These are phyloP conservation scores for Maniola jurtina DNA, from an alignment of 1,140 invertebrate species.

Conservation along the genomic window DNA sequence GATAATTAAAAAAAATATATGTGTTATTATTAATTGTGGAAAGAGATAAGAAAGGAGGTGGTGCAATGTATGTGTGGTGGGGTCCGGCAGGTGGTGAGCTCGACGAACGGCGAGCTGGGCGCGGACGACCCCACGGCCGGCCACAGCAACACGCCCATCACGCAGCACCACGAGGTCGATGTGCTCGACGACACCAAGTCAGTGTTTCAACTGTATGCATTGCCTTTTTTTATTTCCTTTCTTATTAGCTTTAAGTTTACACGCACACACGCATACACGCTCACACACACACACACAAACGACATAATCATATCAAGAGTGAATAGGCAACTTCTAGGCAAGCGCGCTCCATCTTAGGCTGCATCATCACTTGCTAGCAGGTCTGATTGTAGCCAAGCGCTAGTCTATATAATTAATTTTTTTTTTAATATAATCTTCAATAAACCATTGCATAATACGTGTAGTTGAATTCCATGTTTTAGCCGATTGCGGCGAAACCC, in stretches of 20 bases:
- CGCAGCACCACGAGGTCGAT: slow-evolving; percentile 93
- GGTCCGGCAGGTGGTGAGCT: slow-evolving; percentile 92
- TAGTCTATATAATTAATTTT: no score
- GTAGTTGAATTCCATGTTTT: no score
- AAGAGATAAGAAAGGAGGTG: not conserved
- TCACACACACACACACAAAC: not conserved
- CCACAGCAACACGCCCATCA: slow-evolving; percentile 97
- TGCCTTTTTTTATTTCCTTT: slow-evolving; percentile 59
- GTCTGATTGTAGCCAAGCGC: no score
- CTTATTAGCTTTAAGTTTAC: slow-evolving; percentile 25
- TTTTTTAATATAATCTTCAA: no score
- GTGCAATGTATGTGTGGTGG: not conserved
- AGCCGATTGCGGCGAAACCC: no score
- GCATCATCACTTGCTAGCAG: no score
- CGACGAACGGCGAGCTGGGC: slow-evolving; percentile 96
- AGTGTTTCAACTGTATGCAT: slow-evolving; percentile 80
- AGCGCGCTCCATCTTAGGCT: no score
- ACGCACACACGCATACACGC: not conserved
- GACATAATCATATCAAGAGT: no score
- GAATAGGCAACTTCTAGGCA: no score
- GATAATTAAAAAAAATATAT: no score
- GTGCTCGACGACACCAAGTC: slow-evolving; percentile 95
- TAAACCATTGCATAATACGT: no score
- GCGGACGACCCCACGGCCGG: slow-evolving; percentile 97
- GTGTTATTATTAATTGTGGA: no score